These are phyloP conservation scores for Aldrovandia affinis DNA, from an alignment of 2,797 vertebrate genomes.

Conservation along the genomic window DNA sequence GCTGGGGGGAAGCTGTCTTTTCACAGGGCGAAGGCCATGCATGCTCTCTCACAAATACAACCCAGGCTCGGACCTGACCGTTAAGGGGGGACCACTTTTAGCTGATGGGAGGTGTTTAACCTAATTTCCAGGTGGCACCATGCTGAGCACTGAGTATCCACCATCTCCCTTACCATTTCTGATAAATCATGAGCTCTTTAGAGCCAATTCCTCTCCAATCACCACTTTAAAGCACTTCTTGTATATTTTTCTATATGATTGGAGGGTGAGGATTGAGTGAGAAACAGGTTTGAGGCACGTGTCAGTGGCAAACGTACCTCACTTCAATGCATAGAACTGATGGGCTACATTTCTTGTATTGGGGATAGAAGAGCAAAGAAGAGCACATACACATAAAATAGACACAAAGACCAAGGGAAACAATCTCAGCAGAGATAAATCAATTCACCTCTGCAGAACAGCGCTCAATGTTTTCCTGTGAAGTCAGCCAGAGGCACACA, in stretches of 20 bases:
- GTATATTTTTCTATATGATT: background rate
- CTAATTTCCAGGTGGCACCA: background rate
- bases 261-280: background rate
- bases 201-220: slow-evolving; percentile 14
- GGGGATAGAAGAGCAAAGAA: background rate
- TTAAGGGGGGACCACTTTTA: background rate
- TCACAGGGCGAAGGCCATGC: background rate
- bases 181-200: background rate
- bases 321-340: background rate
- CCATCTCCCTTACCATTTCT: background rate
- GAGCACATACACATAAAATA: background rate
- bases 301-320: background rate
- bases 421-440: slow-evolving; percentile 13
- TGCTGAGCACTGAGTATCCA: background rate
- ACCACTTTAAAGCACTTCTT: background rate
- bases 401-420: background rate
- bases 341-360: background rate
- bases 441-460: slow-evolving; percentile 21
- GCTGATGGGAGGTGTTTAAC: background rate
- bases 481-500: slow-evolving; percentile 19
- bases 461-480: slow-evolving; percentile 16
- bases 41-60: background rate
- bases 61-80: background rate
- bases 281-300: background rate
- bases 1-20: background rate